Evolutionary conservation across 2,113 vertebrate species (phyloP), one percentile per base, ranked within the genome.

Genomic region (Crotalus horridus): DNA sequence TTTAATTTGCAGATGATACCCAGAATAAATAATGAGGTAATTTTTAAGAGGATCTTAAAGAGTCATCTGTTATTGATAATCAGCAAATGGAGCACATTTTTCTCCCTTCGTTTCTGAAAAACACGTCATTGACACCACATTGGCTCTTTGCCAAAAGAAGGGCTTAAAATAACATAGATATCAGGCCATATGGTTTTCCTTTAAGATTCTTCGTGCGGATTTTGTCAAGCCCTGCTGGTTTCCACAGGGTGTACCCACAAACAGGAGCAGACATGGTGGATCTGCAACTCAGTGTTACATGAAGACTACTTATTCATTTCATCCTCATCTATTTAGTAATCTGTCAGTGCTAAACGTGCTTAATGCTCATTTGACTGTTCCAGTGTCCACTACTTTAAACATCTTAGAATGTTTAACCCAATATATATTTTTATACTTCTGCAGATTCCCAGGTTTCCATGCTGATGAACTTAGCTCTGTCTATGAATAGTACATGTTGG

Each of bases 1-100:
- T 85, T 91, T 91, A 58, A 59, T 91, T 91, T 86, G 90, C 26
- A 91, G 74, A 56, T 53, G 53, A 56, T 17, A 85, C 90, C 29
- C 64, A 39, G 69, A 81, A 85, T 91, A 91, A 91, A 91, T 56
- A 91, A 46, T 91, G 90, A 91, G 69, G 90, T 85, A 46, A 91
- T 91, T 91, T 91, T 91, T 85, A 91, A 91, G 90, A 85, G 90
- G 69, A 56, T 43, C 39, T 43, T 15, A 51, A 4, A 86, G 90
- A 48, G 21, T n/a, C 24, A 20, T 48, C 74, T 85, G 33, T 91
- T 85, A 81, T 81, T 74, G 54, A 21, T 58, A 48, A 86, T 81
- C 39, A 21, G 15, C 85, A 8, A 86, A 33, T 2, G 21, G 54
- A 46, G 26, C 15, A 23, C 15, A 43, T 54, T 91, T 59, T 59